Evolutionary conservation across 2,113 vertebrate genomes (phyloP).

Genomic region (Dasypus novemcinctus): DNA sequence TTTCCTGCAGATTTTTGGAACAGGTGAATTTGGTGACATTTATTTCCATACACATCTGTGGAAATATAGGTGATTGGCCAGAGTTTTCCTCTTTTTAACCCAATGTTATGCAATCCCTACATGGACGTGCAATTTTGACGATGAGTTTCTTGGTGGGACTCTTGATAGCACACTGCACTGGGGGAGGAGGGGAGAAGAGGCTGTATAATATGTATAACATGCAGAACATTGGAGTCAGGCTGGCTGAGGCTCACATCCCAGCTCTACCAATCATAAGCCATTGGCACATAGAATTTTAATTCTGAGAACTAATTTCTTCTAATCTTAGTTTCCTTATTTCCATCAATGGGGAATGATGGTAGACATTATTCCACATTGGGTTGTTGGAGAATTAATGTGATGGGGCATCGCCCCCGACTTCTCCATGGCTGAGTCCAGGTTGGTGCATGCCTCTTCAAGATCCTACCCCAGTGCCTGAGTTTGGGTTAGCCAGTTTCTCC

Average conservation of each 20-base stretch:
- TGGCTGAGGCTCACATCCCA: not conserved
- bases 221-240: not conserved
- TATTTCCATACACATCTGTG: not conserved
- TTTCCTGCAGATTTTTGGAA: not conserved
- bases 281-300: not conserved
- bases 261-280: not conserved
- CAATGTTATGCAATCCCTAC: fast-evolving
- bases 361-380: no score
- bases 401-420: not conserved
- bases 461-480: no score
- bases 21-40: fast-evolving
- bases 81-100: fast-evolving
- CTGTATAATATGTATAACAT: not conserved
- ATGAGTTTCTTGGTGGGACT: not conserved
- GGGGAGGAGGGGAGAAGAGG: no score
- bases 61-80: not conserved
- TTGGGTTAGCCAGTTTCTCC: no score
- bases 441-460: no score
- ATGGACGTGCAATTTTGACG: fast-evolving
- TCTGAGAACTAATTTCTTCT: not conserved
- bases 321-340: no score
- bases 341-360: fast-evolving
- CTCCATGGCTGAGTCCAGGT: no score
- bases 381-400: no score
- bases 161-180: fast-evolving